Conservation (phyloP, 2,113 vertebrate genomes). For the Cyanoderma ruficeps region DNA sequence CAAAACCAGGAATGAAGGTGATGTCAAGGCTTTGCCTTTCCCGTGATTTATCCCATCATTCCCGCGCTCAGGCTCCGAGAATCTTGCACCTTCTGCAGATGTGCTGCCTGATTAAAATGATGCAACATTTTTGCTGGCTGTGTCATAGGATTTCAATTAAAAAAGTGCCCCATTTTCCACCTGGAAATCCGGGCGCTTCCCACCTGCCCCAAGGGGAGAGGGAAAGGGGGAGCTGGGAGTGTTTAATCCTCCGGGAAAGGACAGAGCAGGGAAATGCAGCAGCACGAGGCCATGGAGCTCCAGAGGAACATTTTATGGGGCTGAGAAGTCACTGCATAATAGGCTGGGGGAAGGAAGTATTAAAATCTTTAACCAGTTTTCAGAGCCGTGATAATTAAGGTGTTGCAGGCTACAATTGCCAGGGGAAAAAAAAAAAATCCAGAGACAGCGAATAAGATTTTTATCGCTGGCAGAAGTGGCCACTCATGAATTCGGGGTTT, state of each 20-base stretch:
- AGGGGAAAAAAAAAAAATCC: neutral
- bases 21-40: conserved; percentile 32
- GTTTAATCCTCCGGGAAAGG: neutral
- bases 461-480: neutral
- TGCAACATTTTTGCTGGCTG: neutral
- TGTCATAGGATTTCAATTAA: neutral
- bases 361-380: conserved; percentile 56
- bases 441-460: conserved; percentile 3
- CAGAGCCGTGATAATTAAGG: conserved; percentile 50
- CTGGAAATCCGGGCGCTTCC: neutral
- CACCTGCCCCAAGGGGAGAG: neutral
- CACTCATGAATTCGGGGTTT: neutral
- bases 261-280: neutral
- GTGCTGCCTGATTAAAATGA: conserved; percentile 40
- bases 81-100: conserved; percentile 50
- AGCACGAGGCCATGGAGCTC: neutral
- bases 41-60: neutral
- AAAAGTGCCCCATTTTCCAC: neutral
- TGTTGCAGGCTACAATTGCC: conserved; percentile 28
- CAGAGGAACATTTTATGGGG: conserved; percentile 23
- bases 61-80: neutral
- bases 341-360: conserved; percentile 49
- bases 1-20: neutral
- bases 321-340: conserved; percentile 5
- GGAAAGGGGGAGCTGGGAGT: neutral